A percentile compares a stretch with the other conserved stretches of the same genome.
phyloP scores from a whole-genome alignment of 2,888 invertebrate species.

The Andrena minutula region DNA sequence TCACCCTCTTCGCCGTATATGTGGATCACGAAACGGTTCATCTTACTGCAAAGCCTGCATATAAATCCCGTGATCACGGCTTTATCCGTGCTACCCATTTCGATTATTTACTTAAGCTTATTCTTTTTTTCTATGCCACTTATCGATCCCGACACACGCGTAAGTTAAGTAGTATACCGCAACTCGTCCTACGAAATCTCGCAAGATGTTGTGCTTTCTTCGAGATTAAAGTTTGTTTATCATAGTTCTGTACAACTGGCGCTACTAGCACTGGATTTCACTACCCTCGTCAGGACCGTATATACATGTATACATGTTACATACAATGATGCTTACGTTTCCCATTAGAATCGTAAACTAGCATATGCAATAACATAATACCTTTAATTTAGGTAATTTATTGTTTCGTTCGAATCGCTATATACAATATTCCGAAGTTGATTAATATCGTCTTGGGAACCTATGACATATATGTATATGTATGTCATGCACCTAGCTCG shows the following conservation, averaged over 20 bases:
- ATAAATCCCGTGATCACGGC: slow-evolving; percentile 93
- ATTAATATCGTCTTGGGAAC: not conserved
- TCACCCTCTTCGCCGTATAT: slow-evolving; percentile 93
- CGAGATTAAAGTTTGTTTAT: slow-evolving; percentile 74
- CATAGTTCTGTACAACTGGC: slow-evolving; percentile 67
- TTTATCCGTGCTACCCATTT: slow-evolving; percentile 93
- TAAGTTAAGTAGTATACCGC: too few species aligned
- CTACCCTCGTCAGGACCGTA: slow-evolving; percentile 49
- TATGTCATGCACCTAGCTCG: too few species aligned
- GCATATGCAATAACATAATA: too few species aligned
- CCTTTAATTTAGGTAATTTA: not conserved
- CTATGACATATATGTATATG: not conserved
- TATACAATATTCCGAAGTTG: not conserved
- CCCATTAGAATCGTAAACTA: not conserved
- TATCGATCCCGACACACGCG: slow-evolving; percentile 19
- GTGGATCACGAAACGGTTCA: slow-evolving; percentile 93
- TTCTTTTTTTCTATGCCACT: slow-evolving; percentile 40
- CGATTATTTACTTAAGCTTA: slow-evolving; percentile 26
- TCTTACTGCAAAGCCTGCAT: slow-evolving; percentile 94
- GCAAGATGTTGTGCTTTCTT: slow-evolving; percentile 55
- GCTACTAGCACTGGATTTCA: slow-evolving; percentile 61
- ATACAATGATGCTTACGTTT: not conserved
- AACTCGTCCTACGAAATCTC: slow-evolving; percentile 46
- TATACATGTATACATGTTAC: not conserved
- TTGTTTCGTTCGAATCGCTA: not conserved